A percentile compares a stretch with the other conserved stretches of the same genome.
These are phyloP conservation scores for Sebastolobus alascanus DNA, from an alignment of 2,797 vertebrate species.

Conservation along the genomic window DNA sequence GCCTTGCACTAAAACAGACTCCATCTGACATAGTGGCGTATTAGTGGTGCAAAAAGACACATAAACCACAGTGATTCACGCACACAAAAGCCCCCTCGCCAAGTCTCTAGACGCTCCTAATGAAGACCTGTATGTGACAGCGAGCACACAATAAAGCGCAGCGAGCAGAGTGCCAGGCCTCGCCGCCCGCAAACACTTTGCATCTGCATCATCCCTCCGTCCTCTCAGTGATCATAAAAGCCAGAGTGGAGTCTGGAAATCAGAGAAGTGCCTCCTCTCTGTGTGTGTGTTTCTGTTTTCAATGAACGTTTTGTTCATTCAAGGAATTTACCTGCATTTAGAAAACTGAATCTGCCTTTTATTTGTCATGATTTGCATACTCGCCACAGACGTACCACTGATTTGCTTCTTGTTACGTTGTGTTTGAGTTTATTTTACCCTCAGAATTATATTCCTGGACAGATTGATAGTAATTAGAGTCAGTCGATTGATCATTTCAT, in stretches of 20 bases:
- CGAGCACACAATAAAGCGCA: constrained; percentile 70
- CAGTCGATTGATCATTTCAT: not conserved
- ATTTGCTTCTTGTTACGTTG: constrained; percentile 15
- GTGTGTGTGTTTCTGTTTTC: not conserved
- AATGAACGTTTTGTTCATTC: constrained; percentile 44
- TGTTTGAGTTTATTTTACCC: constrained; percentile 8
- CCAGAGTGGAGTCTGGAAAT: constrained; percentile 58
- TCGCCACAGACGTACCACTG: not conserved
- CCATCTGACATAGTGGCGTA: constrained; percentile 76
- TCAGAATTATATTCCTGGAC: not conserved
- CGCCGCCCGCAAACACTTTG: constrained; percentile 64
- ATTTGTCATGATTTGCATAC: constrained; percentile 34
- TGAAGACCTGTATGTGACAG: constrained; percentile 84
- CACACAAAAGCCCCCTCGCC: constrained; percentile 77
- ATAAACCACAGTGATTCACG: constrained; percentile 86
- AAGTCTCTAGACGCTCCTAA: constrained; percentile 77
- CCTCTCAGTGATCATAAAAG: constrained; percentile 68
- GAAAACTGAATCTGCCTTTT: constrained; percentile 26
- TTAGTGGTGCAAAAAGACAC: constrained; percentile 80
- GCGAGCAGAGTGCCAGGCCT: constrained; percentile 48
- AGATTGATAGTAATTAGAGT: not conserved
- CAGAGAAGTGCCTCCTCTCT: constrained; percentile 34
- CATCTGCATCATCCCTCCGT: constrained; percentile 60
- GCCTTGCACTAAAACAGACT: constrained; percentile 79
- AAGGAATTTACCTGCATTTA: constrained; percentile 49